Conservation (phyloP, 1,140 invertebrate genomes). For the Proctacanthus coquilletti region DNA sequence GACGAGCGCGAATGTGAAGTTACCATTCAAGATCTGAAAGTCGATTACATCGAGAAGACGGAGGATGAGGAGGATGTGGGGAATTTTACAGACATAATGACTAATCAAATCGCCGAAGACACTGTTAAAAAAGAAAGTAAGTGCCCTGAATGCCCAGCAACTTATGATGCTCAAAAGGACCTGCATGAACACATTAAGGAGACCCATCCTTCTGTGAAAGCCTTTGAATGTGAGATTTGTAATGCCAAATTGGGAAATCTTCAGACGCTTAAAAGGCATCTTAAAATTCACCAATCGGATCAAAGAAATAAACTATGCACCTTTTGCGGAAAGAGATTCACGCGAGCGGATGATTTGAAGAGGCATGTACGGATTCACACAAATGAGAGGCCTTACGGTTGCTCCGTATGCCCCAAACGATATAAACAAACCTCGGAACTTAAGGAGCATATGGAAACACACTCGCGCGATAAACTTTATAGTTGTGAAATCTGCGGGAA, state of each 20-base stretch:
- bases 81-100: neutral
- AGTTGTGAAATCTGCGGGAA: slow-evolving; percentile 31
- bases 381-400: slow-evolving; percentile 41
- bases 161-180: too few relatives aligned
- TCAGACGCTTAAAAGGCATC: slow-evolving; percentile 27
- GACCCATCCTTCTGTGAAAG: neutral
- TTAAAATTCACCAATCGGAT: slow-evolving; percentile 22
- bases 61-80: neutral
- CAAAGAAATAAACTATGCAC: slow-evolving; percentile 11
- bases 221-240: slow-evolving; percentile 8
- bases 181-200: too few relatives aligned
- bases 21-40: neutral
- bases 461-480: slow-evolving; percentile 38
- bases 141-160: too few relatives aligned
- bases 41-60: neutral
- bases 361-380: slow-evolving; percentile 41
- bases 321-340: slow-evolving; percentile 15
- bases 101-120: neutral
- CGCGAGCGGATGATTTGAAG: slow-evolving; percentile 12
- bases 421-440: slow-evolving; percentile 31
- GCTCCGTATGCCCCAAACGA: slow-evolving; percentile 24
- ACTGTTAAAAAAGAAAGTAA: neutral
- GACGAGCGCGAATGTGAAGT: neutral
- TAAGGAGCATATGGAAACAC: slow-evolving; percentile 39
- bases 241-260: slow-evolving; percentile 27